Base-by-base conservation (phyloP, 2,113 vertebrate species). In the Microcebus tavaratra region DNA sequence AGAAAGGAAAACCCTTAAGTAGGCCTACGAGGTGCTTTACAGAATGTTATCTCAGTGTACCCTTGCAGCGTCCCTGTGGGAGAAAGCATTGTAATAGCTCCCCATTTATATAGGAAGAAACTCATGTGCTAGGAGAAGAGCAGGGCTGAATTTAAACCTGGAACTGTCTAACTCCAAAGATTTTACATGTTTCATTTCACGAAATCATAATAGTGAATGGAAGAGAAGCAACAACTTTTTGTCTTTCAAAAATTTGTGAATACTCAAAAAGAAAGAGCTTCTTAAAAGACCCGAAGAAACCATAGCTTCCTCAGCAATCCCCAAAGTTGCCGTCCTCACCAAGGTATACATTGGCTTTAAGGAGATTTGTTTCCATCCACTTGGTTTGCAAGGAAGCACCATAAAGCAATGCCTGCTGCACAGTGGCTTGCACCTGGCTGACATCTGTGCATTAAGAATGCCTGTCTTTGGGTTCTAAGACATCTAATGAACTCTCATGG, bases 371-470 rank as follows among this genome's bases (percentile, higher is more conserved):
- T 68, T 39, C 48, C 68, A n/a, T 67, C 27, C 4, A 0, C 42
- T 75, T 2, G 0, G 21, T 39, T 88, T 50, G 20, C 8, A 8
- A 39, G 39, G 29, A 61, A n/a, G 48, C 29, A 4, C 14, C 2
- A 3, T 11, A 42, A 23, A 73, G 4, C 2, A 0, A 3, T 59
- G 39, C 4, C 29, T 21, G 0, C 25, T 36, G 34, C 55, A n/a
- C 29, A 17, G 23, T 36, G 31, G 1, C 6, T 21, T 5, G 8
- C 42, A 25, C 48, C 90, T 94, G 94, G 72, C 89, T 67, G 25
- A 34, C 91, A 50, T 79, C 97, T 90, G 92, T 94, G 85, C 90
- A 55, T 63, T 96, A 95, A 84, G 95, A 96, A 48, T 79, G 88
- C 14, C 73, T 95, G 95, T 67, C 90, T 94, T 79, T 61, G 75